A percentile compares a stretch with the other conserved stretches of the same genome.
Evolutionary conservation across 2,888 invertebrate genomes (phyloP).

Genomic region (Bruchidius siliquastri): DNA sequence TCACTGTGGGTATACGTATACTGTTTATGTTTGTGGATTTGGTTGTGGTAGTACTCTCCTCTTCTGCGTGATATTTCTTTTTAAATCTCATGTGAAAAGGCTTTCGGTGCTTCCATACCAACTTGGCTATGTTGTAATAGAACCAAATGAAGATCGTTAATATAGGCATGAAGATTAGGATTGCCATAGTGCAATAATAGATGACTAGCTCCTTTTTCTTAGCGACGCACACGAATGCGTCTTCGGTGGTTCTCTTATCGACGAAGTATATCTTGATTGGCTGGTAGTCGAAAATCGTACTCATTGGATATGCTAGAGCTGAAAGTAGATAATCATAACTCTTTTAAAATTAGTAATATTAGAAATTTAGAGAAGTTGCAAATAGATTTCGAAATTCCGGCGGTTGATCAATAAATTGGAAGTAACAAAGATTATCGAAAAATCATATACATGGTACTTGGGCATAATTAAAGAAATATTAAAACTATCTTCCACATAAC

Average conservation of each 20-base stretch:
- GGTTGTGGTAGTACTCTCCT: conserved; percentile 23
- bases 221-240: conserved; percentile 32
- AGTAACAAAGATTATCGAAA: too few relatives aligned
- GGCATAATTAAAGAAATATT: too few relatives aligned
- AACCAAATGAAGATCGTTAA: conserved; percentile 50
- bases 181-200: conserved; percentile 32
- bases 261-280: conserved; percentile 23
- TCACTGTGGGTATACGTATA: not conserved
- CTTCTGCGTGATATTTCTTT: conserved; percentile 26
- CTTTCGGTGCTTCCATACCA: conserved; percentile 50
- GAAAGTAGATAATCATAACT: too few relatives aligned
- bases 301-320: conserved; percentile 47
- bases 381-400: too few relatives aligned
- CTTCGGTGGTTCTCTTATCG: conserved; percentile 16
- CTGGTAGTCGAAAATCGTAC: conserved; percentile 39
- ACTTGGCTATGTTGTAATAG: conserved; percentile 50
- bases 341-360: too few relatives aligned
- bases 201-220: conserved; percentile 27
- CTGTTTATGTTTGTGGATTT: conserved; percentile 22
- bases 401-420: too few relatives aligned
- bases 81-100: conserved; percentile 28
- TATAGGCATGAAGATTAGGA: conserved; percentile 49
- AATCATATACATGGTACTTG: too few relatives aligned
- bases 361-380: too few relatives aligned
- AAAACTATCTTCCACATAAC: too few relatives aligned